Percentiles rank a stretch among this genome's conserved stretches.
Conservation (phyloP, 2,888 invertebrate species). For the Automeris io region DNA sequence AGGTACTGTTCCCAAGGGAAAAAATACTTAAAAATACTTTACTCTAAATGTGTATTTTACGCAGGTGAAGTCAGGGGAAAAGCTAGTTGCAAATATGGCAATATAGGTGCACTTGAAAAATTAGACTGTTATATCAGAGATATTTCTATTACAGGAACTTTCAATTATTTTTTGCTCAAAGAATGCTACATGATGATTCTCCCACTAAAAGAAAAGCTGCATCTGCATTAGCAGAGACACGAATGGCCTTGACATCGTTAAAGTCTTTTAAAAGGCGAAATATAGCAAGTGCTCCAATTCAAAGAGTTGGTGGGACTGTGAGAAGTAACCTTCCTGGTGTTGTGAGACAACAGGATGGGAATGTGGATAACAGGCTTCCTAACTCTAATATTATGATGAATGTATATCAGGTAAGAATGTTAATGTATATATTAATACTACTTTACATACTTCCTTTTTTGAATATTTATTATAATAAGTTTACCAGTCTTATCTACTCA, state of each 20-base stretch:
- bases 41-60: too few species aligned
- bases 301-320: slow-evolving; percentile 75
- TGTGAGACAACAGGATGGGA: slow-evolving; percentile 62
- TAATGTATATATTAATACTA: slow-evolving; percentile 1
- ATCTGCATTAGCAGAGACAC: slow-evolving; percentile 80
- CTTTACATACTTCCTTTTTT: too few species aligned
- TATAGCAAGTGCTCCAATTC: slow-evolving; percentile 63
- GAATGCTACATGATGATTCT: slow-evolving; percentile 80
- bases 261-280: slow-evolving; percentile 80
- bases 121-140: too few species aligned
- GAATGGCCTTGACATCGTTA: slow-evolving; percentile 86
- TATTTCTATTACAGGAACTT: slow-evolving; percentile 85
- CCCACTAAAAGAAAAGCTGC: slow-evolving; percentile 76
- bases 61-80: too few species aligned
- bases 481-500: too few species aligned
- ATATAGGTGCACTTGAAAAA: too few species aligned
- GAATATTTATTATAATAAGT: too few species aligned
- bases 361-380: slow-evolving; percentile 47
- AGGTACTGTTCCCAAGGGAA: too few species aligned
- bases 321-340: slow-evolving; percentile 72
- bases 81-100: too few species aligned
- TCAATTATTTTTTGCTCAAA: slow-evolving; percentile 81
- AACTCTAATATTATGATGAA: slow-evolving; percentile 72
- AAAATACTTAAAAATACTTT: too few species aligned
- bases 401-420: slow-evolving; percentile 71